Evolutionary conservation across 2,888 invertebrate species (phyloP).

Genomic region (Trichogramma dendrolimi): DNA sequence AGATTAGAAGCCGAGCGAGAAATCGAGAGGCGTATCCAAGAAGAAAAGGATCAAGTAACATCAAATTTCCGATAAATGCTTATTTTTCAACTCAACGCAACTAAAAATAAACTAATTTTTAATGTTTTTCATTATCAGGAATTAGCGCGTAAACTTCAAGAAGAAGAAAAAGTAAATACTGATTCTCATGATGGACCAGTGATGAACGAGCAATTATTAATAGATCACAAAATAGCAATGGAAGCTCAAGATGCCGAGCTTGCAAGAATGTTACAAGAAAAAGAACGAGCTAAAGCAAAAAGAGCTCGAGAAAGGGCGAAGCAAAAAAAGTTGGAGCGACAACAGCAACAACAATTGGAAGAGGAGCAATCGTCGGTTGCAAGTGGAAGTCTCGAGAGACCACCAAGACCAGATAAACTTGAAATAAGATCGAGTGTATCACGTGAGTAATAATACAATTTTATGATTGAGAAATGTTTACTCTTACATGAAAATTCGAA

Average conservation of each 20-base stretch:
- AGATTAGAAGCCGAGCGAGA: conserved; percentile 49
- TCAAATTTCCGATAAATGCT: conserved; percentile 19
- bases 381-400: conserved; percentile 40
- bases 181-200: conserved; percentile 54
- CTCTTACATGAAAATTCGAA: background rate
- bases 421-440: conserved; percentile 37
- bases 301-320: conserved; percentile 66
- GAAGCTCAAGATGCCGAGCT: conserved; percentile 78
- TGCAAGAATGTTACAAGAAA: conserved; percentile 70
- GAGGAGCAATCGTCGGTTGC: conserved; percentile 44
- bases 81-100: conserved; percentile 9
- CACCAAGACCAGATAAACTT: conserved; percentile 46
- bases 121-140: conserved; percentile 52
- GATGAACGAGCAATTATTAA: conserved; percentile 40
- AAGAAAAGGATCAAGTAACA: conserved; percentile 67
- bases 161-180: conserved; percentile 65
- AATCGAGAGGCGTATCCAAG: conserved; percentile 63
- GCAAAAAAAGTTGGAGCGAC: conserved; percentile 48
- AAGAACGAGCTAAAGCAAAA: conserved; percentile 68
- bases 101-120: too few species aligned
- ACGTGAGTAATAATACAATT: conserved; percentile 19
- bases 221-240: conserved; percentile 67
- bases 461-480: background rate
- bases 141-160: conserved; percentile 70
- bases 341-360: conserved; percentile 57